These are phyloP conservation scores for Ciconia stormi DNA, from an alignment of 2,113 vertebrate genomes.

Conservation along the genomic window DNA sequence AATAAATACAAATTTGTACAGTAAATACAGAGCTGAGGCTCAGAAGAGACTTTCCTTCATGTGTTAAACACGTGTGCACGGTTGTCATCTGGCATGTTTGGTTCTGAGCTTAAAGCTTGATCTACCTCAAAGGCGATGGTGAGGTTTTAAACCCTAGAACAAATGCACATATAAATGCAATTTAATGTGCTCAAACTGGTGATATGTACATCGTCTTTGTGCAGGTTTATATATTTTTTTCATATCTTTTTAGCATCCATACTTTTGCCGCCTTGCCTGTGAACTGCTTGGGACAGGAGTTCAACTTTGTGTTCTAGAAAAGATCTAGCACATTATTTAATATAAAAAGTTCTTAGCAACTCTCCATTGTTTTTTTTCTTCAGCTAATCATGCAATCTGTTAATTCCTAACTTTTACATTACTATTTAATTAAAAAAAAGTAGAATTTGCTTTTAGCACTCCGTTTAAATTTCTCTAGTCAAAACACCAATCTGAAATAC, in stretches of 20 bases:
- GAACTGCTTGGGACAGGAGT: background rate
- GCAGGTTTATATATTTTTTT: background rate
- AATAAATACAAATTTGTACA: background rate
- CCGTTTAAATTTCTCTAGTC: background rate
- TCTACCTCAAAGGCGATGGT: background rate
- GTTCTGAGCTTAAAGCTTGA: background rate
- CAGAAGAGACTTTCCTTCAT: background rate
- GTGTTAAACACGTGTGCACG: background rate
- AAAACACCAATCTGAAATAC: background rate
- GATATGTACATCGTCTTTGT: background rate
- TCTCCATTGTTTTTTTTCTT: background rate
- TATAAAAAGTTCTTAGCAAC: background rate
- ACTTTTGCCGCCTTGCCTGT: background rate
- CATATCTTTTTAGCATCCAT: background rate
- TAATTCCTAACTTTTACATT: background rate
- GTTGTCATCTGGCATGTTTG: background rate
- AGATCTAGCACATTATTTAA: rapidly evolving
- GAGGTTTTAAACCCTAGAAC: background rate
- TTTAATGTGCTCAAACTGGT: background rate
- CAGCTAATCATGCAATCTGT: background rate
- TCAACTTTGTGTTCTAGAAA: background rate
- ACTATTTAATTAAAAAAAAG: background rate
- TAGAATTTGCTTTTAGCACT: background rate
- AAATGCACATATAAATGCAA: background rate
- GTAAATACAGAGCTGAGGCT: background rate